Conservation (phyloP, 2,797 vertebrate species). For the Sebastes minor region DNA sequence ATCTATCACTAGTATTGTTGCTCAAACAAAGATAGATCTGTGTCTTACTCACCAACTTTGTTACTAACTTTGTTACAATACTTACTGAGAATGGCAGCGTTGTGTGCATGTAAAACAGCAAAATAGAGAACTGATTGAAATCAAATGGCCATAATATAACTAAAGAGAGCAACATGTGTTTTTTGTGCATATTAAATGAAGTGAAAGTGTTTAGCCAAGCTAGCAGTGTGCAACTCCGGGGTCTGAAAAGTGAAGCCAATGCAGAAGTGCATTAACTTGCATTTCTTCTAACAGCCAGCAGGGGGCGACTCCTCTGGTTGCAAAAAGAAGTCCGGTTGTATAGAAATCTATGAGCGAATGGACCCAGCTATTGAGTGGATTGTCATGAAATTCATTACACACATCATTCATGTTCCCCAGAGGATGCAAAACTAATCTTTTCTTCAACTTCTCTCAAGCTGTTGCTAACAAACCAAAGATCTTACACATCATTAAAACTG, state of each 20-base stretch:
- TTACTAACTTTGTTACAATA: not conserved
- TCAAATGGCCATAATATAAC: not conserved
- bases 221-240: no score
- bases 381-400: not conserved
- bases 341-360: no score
- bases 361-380: not conserved
- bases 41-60: not conserved
- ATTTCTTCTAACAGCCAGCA: rapidly evolving
- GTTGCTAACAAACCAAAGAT: not conserved
- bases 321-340: no score
- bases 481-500: not conserved
- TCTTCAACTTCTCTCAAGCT: not conserved
- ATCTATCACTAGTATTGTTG: not conserved
- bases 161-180: not conserved
- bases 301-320: no score
- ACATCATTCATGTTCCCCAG: not conserved
- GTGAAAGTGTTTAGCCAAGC: not conserved
- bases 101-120: not conserved
- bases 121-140: not conserved
- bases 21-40: not conserved
- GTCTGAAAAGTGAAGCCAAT: no score
- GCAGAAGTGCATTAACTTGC: no score
- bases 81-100: not conserved
- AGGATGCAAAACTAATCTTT: not conserved
- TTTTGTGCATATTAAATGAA: not conserved